Conservation (phyloP, 2,888 invertebrate species). For the Ecliptopera silaceata region DNA sequence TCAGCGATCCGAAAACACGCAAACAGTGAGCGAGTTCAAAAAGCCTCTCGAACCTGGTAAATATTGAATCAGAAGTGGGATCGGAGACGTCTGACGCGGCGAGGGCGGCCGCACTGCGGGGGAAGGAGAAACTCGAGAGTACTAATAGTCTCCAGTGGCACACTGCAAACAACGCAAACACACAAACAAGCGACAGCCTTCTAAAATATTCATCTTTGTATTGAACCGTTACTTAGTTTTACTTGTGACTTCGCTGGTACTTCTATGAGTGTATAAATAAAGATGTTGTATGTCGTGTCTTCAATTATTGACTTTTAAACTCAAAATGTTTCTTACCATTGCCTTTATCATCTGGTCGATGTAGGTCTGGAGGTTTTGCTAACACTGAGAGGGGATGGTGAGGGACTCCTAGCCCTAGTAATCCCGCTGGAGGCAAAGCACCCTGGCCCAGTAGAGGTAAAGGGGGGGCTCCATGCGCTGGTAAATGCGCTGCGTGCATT, state of each 20-base stretch:
- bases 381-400: slow-evolving; percentile 90
- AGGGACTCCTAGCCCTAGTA: slow-evolving; percentile 87
- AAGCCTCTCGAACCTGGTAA: slow-evolving; percentile 82
- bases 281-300: slow-evolving; percentile 1
- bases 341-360: slow-evolving; percentile 89
- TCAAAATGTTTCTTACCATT: slow-evolving; percentile 84
- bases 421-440: slow-evolving; percentile 81
- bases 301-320: not conserved
- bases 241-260: slow-evolving; percentile 42
- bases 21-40: slow-evolving; percentile 78
- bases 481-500: slow-evolving; percentile 95
- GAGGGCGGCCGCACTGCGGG: slow-evolving; percentile 41
- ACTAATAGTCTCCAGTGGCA: slow-evolving; percentile 83
- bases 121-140: slow-evolving; percentile 40
- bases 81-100: slow-evolving; percentile 71
- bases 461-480: slow-evolving; percentile 89
- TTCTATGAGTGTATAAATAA: slow-evolving; percentile 24
- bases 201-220: slow-evolving; percentile 74
- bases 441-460: slow-evolving; percentile 82
- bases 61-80: slow-evolving; percentile 83
- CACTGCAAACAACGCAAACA: slow-evolving; percentile 73
- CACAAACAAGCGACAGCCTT: slow-evolving; percentile 68
- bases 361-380: slow-evolving; percentile 90
- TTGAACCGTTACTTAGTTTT: slow-evolving; percentile 55
- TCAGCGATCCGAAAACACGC: slow-evolving; percentile 82